Conservation (phyloP, 2,888 invertebrate genomes). For the Calliopum simillimum region DNA sequence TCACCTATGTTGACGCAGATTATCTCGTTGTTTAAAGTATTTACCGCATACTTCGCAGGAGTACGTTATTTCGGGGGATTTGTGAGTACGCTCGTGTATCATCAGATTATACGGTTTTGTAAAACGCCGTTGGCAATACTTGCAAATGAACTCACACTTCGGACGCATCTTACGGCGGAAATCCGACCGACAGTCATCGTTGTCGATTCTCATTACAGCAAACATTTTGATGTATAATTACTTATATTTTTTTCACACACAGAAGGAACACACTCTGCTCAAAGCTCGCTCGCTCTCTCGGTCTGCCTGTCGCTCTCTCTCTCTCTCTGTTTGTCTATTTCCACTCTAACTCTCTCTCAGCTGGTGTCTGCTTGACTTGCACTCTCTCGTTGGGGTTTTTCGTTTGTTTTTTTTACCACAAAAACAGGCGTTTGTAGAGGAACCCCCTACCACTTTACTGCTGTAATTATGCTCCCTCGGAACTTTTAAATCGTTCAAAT, state of each 20-base stretch:
- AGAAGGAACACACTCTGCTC: too few species aligned
- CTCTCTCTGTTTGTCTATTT: neutral
- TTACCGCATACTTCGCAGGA: slow-evolving; percentile 98
- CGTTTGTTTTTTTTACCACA: too few species aligned
- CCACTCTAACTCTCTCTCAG: neutral
- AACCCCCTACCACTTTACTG: too few species aligned
- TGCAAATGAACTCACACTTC: slow-evolving; percentile 98
- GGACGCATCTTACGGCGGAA: slow-evolving; percentile 89
- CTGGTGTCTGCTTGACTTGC: neutral
- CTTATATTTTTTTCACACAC: slow-evolving; percentile 17
- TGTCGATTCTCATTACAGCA: slow-evolving; percentile 91
- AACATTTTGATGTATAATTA: slow-evolving; percentile 74
- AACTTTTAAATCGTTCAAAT: neutral
- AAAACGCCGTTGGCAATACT: slow-evolving; percentile 97
- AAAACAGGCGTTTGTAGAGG: too few species aligned
- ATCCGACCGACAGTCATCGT: slow-evolving; percentile 86
- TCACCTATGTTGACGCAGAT: slow-evolving; percentile 94
- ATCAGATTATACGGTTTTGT: slow-evolving; percentile 98
- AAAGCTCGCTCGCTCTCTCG: slow-evolving; percentile 5
- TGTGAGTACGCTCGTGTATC: slow-evolving; percentile 98
- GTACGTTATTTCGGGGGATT: slow-evolving; percentile 95
- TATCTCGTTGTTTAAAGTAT: slow-evolving; percentile 97
- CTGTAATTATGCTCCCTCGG: neutral
- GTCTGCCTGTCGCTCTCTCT: neutral
- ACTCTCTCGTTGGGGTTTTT: too few species aligned